Evolutionary conservation across 1,140 invertebrate species (phyloP), one percentile per base, ranked within the genome.

Genomic region (Gonioctena quinquepunctata): DNA sequence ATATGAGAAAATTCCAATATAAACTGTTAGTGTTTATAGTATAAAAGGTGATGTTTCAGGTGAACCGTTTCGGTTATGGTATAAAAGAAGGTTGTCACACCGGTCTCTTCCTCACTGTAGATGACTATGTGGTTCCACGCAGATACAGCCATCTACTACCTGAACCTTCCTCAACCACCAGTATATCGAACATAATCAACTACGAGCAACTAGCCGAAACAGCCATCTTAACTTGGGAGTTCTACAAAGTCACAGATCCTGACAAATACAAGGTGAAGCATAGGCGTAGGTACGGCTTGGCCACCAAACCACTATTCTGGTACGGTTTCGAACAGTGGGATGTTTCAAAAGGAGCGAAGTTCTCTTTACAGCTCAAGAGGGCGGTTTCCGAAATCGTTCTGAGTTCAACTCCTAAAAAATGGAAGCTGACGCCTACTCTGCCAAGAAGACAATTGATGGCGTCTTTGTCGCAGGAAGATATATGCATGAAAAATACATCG

Each of bases 251-350:
- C 60, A 18, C 66, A 59, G 60, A 73, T 52, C 48, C 42, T 48
- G 52, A 66, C 54, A 23, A 69, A 60, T 42, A 71, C 60, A 62
- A 66, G 42, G 16, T 63, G 23, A 81, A 72, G 61, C 84, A 85
- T 66, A 78, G 76, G 7, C 77, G 86, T 50, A 70, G 83, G 52
- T 87, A 86, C 61, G 85, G 81, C 0, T 70, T 88, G 1, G 73
- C 77, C 2, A 77, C 84, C 0, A 77, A 83, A 11, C 79, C 85
- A 2, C 81, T 85, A 64, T 87, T 88, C 68, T 69, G 86, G 0
- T 73, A 82, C 59, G 85, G 84, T 6, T 77, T 88, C 23, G 86
- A 87, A 6, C 85, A 85, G 5, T 86, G 84, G 84, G 77, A 79
- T 7, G 78, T 87, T 4, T 77, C 80, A 16, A 76, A 82, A 8